Evolutionary conservation across 2,888 invertebrate species (phyloP).

Genomic region (Agriopis marginaria): DNA sequence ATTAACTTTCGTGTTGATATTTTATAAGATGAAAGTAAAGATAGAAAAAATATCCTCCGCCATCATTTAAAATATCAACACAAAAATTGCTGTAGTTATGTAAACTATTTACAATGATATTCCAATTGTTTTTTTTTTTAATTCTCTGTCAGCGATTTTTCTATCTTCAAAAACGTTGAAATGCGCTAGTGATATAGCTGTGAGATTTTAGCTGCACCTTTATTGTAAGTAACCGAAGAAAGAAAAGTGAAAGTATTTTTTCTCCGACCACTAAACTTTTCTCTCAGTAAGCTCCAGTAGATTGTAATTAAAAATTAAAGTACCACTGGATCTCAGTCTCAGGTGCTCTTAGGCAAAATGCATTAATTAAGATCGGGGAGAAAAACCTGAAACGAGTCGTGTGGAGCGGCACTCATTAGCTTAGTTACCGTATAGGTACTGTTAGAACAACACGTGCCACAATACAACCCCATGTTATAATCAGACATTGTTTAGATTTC

Average conservation of each 20-base stretch:
- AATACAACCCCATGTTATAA: not conserved
- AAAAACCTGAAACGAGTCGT: slow-evolving; percentile 67
- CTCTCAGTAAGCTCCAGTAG: slow-evolving; percentile 43
- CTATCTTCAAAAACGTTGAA: too few species aligned
- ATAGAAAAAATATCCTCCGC: too few species aligned
- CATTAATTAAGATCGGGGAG: slow-evolving; percentile 72
- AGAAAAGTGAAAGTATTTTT: slow-evolving; percentile 4
- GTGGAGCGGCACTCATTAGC: slow-evolving; percentile 63
- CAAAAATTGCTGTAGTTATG: too few species aligned
- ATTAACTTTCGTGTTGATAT: too few species aligned
- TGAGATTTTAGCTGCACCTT: too few species aligned
- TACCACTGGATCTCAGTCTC: slow-evolving; percentile 62
- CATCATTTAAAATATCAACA: too few species aligned
- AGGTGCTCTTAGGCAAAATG: slow-evolving; percentile 73
- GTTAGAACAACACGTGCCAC: slow-evolving; percentile 12
- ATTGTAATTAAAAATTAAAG: slow-evolving; percentile 72
- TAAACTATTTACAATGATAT: too few species aligned
- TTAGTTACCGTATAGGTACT: slow-evolving; percentile 52
- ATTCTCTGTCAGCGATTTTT: too few species aligned
- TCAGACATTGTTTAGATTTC: slow-evolving; percentile 5
- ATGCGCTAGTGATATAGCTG: too few species aligned
- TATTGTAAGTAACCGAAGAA: not conserved
- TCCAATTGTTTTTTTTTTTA: too few species aligned
- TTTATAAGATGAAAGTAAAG: too few species aligned
- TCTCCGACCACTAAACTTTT: slow-evolving; percentile 15